Conservation (phyloP, 2,113 vertebrate genomes). For the Neolamprologus ventralis region DNA sequence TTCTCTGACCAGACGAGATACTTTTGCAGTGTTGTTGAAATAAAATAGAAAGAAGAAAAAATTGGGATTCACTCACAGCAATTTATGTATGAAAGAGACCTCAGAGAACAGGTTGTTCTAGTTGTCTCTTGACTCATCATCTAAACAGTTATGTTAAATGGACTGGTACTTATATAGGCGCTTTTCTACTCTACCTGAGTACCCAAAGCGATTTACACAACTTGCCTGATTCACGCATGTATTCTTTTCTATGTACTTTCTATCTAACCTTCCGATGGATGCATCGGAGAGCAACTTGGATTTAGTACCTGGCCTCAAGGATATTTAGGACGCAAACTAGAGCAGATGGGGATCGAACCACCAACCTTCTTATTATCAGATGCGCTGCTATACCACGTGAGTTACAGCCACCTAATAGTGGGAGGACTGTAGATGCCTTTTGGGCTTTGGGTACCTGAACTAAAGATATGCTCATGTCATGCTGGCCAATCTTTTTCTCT, state of each 20-base stretch:
- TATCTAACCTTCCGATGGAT: neutral
- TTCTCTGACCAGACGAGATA: constrained; percentile 40
- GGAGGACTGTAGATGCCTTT: neutral
- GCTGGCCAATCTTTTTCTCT: neutral
- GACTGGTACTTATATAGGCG: neutral
- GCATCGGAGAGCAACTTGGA: neutral
- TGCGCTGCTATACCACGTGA: fast-evolving
- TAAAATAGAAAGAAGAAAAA: constrained; percentile 39
- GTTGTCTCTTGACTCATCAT: neutral
- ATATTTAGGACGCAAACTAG: neutral
- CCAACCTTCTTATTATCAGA: neutral
- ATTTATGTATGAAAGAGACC: neutral
- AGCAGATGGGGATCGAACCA: neutral
- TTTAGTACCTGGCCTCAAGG: neutral
- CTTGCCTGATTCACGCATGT: neutral
- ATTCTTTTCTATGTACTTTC: neutral
- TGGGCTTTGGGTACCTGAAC: neutral
- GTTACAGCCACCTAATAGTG: neutral
- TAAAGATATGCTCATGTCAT: neutral
- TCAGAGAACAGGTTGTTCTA: neutral
- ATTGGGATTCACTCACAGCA: neutral
- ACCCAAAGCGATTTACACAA: neutral
- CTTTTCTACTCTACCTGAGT: neutral
- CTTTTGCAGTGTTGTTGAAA: constrained; percentile 17
- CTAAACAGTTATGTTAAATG: neutral